Evolutionary conservation across 2,888 invertebrate species (phyloP).

Genomic region (Andrena haemorrhoa): DNA sequence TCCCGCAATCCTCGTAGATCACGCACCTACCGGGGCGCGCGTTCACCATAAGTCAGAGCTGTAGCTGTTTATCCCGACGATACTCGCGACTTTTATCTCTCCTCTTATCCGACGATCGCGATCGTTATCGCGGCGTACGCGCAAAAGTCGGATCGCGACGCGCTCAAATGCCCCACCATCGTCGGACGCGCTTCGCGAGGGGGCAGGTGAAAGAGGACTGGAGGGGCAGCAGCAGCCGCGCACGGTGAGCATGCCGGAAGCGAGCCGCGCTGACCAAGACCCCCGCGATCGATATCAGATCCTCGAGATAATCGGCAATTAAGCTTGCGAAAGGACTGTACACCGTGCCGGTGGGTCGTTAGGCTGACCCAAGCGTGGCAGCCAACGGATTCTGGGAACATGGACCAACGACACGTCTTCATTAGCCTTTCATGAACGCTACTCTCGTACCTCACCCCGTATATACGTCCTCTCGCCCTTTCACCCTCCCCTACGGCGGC

Average conservation of each 20-base stretch:
- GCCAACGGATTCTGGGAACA: slow-evolving; percentile 80
- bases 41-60: slow-evolving; percentile 50
- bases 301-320: slow-evolving; percentile 79
- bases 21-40: slow-evolving; percentile 26
- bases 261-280: slow-evolving; percentile 37
- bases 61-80: slow-evolving; percentile 38
- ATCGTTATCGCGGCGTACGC: slow-evolving; percentile 53
- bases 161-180: slow-evolving; percentile 44
- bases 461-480: slow-evolving; percentile 23
- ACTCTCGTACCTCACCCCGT: slow-evolving; percentile 51
- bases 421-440: slow-evolving; percentile 83
- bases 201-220: background rate
- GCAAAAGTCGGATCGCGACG: slow-evolving; percentile 55
- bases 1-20: slow-evolving; percentile 39
- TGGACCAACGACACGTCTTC: slow-evolving; percentile 81
- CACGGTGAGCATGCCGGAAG: slow-evolving; percentile 66
- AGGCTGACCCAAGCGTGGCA: slow-evolving; percentile 64
- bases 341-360: slow-evolving; percentile 66
- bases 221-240: slow-evolving; percentile 31
- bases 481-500: slow-evolving; percentile 1
- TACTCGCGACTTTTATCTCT: slow-evolving; percentile 47
- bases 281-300: slow-evolving; percentile 72
- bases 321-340: slow-evolving; percentile 75
- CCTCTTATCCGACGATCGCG: slow-evolving; percentile 54
- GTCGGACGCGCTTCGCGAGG: slow-evolving; percentile 1